Percentiles rank a stretch among this genome's conserved stretches.
These are phyloP conservation scores for Saccopteryx bilineata DNA, from an alignment of 2,113 vertebrate species.

Conservation along the genomic window DNA sequence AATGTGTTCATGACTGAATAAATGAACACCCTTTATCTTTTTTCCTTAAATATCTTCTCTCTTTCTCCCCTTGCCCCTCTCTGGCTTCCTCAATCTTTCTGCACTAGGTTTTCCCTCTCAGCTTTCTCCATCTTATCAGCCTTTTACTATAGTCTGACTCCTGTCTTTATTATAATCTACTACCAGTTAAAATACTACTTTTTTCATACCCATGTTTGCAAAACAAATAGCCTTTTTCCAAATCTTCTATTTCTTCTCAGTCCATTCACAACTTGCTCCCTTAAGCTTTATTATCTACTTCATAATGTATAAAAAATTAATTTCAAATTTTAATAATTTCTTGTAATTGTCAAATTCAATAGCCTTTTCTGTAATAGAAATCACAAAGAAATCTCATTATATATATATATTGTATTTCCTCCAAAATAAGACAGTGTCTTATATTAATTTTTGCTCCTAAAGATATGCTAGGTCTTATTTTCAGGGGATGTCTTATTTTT, in stretches of 20 bases:
- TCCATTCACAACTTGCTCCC: not conserved
- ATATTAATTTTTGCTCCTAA: too few relatives aligned
- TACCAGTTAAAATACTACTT: not conserved
- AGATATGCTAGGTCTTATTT: too few relatives aligned
- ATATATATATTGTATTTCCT: too few relatives aligned
- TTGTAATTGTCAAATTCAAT: not conserved
- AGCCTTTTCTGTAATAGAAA: not conserved
- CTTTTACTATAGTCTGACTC: not conserved
- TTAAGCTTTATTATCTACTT: not conserved
- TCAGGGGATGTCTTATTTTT: too few relatives aligned
- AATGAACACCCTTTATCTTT: not conserved
- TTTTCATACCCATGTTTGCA: not conserved
- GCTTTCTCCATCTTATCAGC: not conserved
- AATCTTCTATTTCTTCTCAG: constrained; percentile 3
- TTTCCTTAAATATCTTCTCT: not conserved
- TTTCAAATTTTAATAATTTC: constrained; percentile 2
- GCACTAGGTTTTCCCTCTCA: not conserved
- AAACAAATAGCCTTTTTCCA: not conserved
- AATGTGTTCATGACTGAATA: not conserved
- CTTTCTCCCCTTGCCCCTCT: not conserved
- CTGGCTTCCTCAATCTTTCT: not conserved
- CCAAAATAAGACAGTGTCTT: too few relatives aligned
- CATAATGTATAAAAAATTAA: not conserved
- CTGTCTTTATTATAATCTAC: too few relatives aligned
- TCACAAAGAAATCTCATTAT: not conserved